These are phyloP conservation scores for Muscina levida DNA, from an alignment of 2,888 invertebrate species.

Conservation along the genomic window DNA sequence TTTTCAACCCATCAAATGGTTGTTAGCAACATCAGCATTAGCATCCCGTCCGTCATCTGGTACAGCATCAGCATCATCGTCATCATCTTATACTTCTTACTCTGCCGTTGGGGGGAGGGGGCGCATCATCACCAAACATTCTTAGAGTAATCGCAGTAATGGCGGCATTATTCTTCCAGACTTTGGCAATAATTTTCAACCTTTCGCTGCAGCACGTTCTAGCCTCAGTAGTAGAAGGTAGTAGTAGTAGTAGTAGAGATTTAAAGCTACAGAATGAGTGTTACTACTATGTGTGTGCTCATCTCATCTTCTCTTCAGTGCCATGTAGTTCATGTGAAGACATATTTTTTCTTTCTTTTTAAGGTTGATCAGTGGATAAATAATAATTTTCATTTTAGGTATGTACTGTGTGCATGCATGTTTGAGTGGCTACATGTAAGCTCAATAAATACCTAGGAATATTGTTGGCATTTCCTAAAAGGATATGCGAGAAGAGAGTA, in stretches of 20 bases:
- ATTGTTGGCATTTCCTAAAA: no score
- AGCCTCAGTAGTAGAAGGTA: neutral
- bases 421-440: neutral
- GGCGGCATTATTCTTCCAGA: conserved; percentile 31
- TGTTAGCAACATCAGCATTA: neutral
- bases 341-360: neutral
- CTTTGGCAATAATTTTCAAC: conserved; percentile 40
- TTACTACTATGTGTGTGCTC: no score
- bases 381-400: conserved; percentile 52
- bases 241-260: no score
- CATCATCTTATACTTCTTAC: neutral
- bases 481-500: no score
- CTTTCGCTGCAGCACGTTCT: conserved; percentile 46
- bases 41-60: neutral
- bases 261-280: no score
- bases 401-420: neutral
- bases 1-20: conserved; percentile 48
- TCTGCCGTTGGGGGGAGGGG: no score
- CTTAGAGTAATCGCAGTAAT: conserved; percentile 41
- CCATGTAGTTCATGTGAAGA: no score
- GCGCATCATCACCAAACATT: neutral
- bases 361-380: conserved; percentile 60
- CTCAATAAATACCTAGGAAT: no score
- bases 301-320: no score
- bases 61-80: neutral